Conservation (phyloP, 2,888 invertebrate species). For the Agrochola litura region DNA sequence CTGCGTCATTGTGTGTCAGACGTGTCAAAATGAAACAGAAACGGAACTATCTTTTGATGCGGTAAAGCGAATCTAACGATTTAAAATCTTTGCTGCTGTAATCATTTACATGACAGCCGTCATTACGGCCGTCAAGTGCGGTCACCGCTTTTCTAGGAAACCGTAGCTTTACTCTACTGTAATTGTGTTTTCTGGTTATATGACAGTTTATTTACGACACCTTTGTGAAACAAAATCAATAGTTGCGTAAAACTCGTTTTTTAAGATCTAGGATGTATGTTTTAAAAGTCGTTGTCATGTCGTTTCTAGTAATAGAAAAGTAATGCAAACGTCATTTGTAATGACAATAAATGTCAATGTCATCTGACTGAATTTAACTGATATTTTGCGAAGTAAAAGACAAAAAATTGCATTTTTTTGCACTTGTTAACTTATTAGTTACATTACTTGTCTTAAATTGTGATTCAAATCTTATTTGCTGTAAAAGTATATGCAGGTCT, state of each 20-base stretch:
- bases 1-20: too few relatives aligned
- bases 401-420: not conserved
- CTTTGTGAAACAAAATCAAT: not conserved
- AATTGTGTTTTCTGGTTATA: not conserved
- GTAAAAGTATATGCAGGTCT: slow-evolving; percentile 23
- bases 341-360: slow-evolving; percentile 40
- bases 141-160: too few relatives aligned
- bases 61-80: too few relatives aligned
- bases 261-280: not conserved
- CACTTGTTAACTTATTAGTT: not conserved
- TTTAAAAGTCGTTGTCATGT: not conserved
- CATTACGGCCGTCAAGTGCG: too few relatives aligned
- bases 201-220: not conserved
- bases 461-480: slow-evolving; percentile 9
- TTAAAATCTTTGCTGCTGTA: too few relatives aligned
- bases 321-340: not conserved
- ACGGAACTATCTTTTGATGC: too few relatives aligned
- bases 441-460: not conserved
- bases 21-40: too few relatives aligned
- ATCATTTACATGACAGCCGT: too few relatives aligned
- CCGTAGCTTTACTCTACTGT: too few relatives aligned
- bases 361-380: slow-evolving; percentile 16
- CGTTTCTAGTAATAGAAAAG: not conserved
- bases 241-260: too few relatives aligned
- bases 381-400: slow-evolving; percentile 34